Base-by-base conservation (phyloP, 2,797 vertebrate species). In the Pipistrellus kuhlii region DNA sequence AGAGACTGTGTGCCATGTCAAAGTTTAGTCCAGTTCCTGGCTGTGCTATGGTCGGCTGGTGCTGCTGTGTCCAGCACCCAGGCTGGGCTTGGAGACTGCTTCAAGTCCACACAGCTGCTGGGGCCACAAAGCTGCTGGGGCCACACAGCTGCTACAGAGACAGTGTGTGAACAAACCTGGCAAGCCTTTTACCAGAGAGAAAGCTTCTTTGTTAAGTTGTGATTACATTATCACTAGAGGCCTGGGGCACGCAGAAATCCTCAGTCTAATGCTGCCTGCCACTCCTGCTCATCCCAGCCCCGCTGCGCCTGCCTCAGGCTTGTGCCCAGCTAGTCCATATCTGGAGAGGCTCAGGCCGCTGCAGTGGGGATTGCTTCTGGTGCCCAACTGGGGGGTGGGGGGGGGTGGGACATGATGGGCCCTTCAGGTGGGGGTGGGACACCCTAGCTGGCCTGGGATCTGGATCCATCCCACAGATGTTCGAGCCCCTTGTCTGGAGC, bases 341-440 rank as follows among this genome's bases (percentile, higher is more conserved):
- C 23, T 57, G 23, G 55, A 57, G 55, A 59, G 25, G 57, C 21
- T 57, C 55, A 23, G 0, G 21, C 55, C 21, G 21, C 55, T 57
- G 55, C 55, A 23, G 21, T 57, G 55, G 23, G 10, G 21, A 10
- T 10, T 57, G 55, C 23, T 4, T 25, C 55, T 57, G 55, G 55
- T 1, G 4, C 55, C 10, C 0, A 4, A 4, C 55, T 0, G 4
- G 10, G 10, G 23, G 21, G 10, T 11, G 21, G 8, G 21, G 8
- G 21, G 21, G 8, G 21, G 4, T 10, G 23, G 10, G 55, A 25
- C 10, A 11, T 25, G 10, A 57, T 25, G 23, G 55, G 55, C 55
- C 55, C 55, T 25, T 10, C 4, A 9, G 55, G 55, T 57, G 55
- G 3, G 55, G 9, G 55, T 57, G 55, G 55, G 55, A 57, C 23